Evolutionary conservation across 2,113 vertebrate species (phyloP).

Genomic region (Larimichthys polyactis): DNA sequence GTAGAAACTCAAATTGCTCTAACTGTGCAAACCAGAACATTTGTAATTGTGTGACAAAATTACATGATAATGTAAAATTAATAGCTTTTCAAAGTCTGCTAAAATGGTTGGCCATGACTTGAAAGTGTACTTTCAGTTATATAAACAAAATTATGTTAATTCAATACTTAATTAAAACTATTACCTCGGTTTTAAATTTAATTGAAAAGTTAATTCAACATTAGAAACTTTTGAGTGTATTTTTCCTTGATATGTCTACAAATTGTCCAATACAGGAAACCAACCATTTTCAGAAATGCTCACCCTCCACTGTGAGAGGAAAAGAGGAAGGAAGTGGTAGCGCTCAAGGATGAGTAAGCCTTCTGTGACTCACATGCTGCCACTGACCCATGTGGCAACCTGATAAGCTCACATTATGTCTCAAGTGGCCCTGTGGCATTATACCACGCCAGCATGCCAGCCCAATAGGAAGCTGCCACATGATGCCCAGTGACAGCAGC

Average conservation of each 20-base stretch:
- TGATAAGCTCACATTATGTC: constrained; percentile 82
- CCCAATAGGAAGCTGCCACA: constrained; percentile 68
- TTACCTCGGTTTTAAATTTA: background rate
- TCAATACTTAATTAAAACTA: background rate
- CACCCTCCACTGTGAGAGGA: constrained; percentile 10
- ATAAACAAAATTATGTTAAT: background rate
- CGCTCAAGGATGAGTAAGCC: constrained; percentile 57
- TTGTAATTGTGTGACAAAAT: background rate
- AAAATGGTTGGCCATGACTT: background rate
- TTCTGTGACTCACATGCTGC: constrained; percentile 75
- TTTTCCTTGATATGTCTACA: background rate
- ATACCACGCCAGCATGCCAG: constrained; percentile 62
- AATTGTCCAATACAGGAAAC: background rate
- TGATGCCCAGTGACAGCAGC: constrained; percentile 62
- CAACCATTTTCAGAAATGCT: background rate
- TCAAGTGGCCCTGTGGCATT: constrained; percentile 66
- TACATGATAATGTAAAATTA: background rate
- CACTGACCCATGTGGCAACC: constrained; percentile 78
- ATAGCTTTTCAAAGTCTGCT: no score
- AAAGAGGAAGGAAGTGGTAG: constrained; percentile 64
- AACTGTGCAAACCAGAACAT: background rate
- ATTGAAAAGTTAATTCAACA: background rate
- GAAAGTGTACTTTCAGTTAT: background rate
- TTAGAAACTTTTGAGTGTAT: background rate
- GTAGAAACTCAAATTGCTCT: background rate